Evolutionary conservation across 2,888 invertebrate species (phyloP), one percentile per base, ranked within the genome.

Genomic region (Gymnocheta viridis): DNA sequence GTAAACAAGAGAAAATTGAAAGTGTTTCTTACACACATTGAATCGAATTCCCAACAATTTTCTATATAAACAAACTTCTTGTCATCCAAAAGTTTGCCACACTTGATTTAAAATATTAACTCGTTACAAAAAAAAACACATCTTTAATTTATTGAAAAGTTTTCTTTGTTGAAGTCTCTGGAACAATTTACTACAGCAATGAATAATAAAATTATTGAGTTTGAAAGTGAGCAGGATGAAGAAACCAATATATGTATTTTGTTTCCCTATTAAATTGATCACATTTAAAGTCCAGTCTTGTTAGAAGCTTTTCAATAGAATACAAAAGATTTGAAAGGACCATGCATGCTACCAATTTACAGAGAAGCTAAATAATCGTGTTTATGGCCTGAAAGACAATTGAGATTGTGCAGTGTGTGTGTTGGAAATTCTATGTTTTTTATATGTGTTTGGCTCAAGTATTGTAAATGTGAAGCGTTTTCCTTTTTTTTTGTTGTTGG

Each of bases 251-350:
- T 90, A n/a, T n/a, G n/a, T n/a, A n/a, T n/a, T 91, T 91, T 91
- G 91, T 91, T 91, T 90, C 88, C 91, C 90, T 88, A 91, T 91
- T 91, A 91, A 91, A 91, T 89, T 91, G 91, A 91, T 91, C 90
- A 90, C 89, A 6, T 22, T 56, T n/a, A 69, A 90, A 88, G 87
- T 87, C 87, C 88, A 88, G 88, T 22, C 17, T 22, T 17, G 62
- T 27, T 22, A 24, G 22, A 29, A 14, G 14, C 62, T 38, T 14
- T 62, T 62, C 17, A 60, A 60, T 47, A 14, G 4, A 29, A 56
- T 17, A 76, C 2, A 41, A 70, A 70, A 27, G 69, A 41, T 32
- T 51, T 35, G 4, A 73, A 41, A 67, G 17, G 41, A 32, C 60
- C 44, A 41, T 81, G 35, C 14, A 49, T 69, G 29, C 22, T n/a